phyloP scores from a whole-genome alignment of 2,113 vertebrate species.

The Rattus rattus region DNA sequence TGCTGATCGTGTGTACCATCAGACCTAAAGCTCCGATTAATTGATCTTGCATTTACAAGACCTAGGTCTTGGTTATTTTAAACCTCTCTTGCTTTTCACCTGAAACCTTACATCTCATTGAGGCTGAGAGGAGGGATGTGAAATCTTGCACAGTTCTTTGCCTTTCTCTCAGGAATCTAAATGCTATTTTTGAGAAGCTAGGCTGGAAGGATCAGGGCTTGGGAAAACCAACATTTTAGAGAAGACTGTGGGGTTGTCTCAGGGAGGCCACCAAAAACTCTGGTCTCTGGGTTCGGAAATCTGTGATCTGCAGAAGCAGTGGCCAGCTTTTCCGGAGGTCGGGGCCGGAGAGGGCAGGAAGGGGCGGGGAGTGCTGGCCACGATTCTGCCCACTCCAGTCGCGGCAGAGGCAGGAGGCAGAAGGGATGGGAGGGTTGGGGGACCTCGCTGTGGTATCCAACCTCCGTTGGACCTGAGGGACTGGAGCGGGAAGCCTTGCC shows the following conservation, averaged over 20 bases:
- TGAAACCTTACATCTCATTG: background rate
- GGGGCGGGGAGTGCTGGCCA: background rate
- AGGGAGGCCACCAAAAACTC: background rate
- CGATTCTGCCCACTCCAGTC: background rate
- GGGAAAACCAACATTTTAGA: background rate
- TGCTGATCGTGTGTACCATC: background rate
- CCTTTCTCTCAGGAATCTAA: background rate
- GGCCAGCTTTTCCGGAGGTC: background rate
- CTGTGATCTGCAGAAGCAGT: background rate
- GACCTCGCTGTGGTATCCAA: background rate
- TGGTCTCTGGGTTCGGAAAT: background rate
- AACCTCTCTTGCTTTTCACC: too few species aligned
- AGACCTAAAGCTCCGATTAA: background rate
- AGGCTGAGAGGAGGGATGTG: too few species aligned
- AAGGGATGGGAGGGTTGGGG: background rate
- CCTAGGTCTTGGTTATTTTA: background rate
- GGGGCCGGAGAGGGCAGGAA: fast-evolving
- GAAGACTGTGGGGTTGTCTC: background rate
- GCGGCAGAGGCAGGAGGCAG: background rate
- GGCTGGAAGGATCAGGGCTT: background rate
- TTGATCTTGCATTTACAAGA: background rate
- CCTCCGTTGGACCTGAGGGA: background rate
- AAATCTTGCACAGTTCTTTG: background rate
- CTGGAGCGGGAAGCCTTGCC: background rate
- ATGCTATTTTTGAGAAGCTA: background rate